Evolutionary conservation across 2,113 vertebrate genomes (phyloP), one percentile per base, ranked within the genome.

Genomic region (Chascanopsetta lugubris): DNA sequence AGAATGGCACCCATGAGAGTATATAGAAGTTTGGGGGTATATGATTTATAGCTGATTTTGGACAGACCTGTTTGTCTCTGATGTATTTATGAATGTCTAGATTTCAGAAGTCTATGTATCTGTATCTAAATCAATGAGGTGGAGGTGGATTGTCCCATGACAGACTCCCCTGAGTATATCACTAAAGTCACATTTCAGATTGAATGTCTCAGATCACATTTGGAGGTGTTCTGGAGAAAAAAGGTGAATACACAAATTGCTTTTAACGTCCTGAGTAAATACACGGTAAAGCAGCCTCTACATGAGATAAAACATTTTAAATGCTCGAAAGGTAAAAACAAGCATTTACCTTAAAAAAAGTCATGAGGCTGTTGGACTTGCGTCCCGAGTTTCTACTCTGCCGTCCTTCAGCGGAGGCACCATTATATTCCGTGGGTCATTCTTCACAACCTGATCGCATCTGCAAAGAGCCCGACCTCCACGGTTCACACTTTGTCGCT

Each of bases 381-480:
- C 6, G 38, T 42, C 17, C 38, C 12, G 17, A n/a, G 38, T 42
- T 42, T n/a, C 17, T 59, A 47, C 63, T 59, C n/a, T 34, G 15
- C 1, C 2, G 58, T 68, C 32, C 50, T 61, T 42, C n/a, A 53
- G 30, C 53, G 46, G 20, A 21, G 49, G 25, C 32, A 58, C 22
- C 18, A 38, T 22, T 12, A 49, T 36, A 25, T 55, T 61, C 60
- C 53, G 61, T 12, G 51, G 58, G 32, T n/a, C 13, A 40, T 42
- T 42, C 38, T n/a, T 6, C 38, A 7, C 17, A 1, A 4, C 15
- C 17, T n/a, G 38, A 65, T 69, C 59, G 34, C 8, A 32, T 10
- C 27, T 55, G 13, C 38, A 43, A 25, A 69, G 53, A 66, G 27
- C 24, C 25, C 58, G 45, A 78, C 57, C 61, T 73, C 55, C 51